Conservation (phyloP, 2,113 vertebrate genomes). For the Notothenia coriiceps region DNA sequence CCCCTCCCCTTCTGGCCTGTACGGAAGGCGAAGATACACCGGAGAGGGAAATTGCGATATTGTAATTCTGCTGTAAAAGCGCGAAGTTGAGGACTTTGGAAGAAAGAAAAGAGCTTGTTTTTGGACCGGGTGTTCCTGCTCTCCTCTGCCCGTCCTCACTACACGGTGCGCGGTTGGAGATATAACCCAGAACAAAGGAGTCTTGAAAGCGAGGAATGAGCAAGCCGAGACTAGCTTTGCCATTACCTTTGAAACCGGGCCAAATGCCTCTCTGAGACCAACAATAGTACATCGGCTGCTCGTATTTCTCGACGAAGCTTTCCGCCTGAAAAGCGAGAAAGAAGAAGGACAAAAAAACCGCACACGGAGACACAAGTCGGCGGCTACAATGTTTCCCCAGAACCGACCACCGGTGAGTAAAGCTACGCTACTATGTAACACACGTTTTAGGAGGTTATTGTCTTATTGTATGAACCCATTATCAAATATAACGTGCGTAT, state of each 20-base stretch:
- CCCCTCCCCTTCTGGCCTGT: slow-evolving; percentile 34
- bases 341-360: slow-evolving; percentile 46
- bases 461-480: not conserved
- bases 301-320: slow-evolving; percentile 65
- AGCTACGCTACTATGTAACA: slow-evolving; percentile 20
- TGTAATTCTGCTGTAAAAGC: slow-evolving; percentile 45
- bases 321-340: slow-evolving; percentile 44
- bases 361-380: slow-evolving; percentile 62
- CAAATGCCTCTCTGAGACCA: slow-evolving; percentile 81
- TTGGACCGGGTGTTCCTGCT: slow-evolving; percentile 62
- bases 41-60: slow-evolving; percentile 43
- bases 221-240: slow-evolving; percentile 77
- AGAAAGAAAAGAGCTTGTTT: slow-evolving; percentile 29
- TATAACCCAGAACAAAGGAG: slow-evolving; percentile 86
- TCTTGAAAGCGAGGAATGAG: slow-evolving; percentile 78
- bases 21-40: slow-evolving; percentile 42
- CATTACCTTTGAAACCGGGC: slow-evolving; percentile 71
- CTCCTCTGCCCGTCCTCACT: slow-evolving; percentile 51
- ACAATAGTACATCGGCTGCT: slow-evolving; percentile 54
- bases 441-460: slow-evolving; percentile 4
- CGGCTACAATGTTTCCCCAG: slow-evolving; percentile 89
- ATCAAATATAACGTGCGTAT: not conserved
- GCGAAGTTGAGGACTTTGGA: slow-evolving; percentile 66
- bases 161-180: slow-evolving; percentile 70
- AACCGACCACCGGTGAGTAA: slow-evolving; percentile 90